Percentiles rank a stretch among this genome's conserved stretches.
These are phyloP conservation scores for Tragulus kanchil DNA, from an alignment of 2,113 vertebrate genomes.

Conservation along the genomic window DNA sequence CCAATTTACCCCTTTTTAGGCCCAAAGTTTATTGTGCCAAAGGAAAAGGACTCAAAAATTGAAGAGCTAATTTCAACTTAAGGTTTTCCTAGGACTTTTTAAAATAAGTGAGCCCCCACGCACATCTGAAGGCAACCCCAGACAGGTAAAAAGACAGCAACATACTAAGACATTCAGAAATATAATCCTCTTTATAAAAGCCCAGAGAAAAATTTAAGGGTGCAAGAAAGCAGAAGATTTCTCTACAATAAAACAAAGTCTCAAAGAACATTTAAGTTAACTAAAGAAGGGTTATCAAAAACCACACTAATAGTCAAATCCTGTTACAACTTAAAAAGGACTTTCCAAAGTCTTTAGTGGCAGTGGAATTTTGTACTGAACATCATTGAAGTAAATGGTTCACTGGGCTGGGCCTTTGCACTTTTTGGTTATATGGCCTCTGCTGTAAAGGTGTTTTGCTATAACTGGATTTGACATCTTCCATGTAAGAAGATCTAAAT, in stretches of 20 bases:
- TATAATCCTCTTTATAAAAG: constrained; percentile 51
- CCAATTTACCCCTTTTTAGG: not conserved
- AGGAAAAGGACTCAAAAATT: constrained; percentile 42
- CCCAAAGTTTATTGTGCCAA: constrained; percentile 50
- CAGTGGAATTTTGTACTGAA: constrained; percentile 84
- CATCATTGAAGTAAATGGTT: constrained; percentile 84
- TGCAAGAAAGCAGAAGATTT: constrained; percentile 64
- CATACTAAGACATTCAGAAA: constrained; percentile 71
- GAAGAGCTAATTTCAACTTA: constrained; percentile 41
- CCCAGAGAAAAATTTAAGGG: constrained; percentile 56
- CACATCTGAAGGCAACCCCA: constrained; percentile 85
- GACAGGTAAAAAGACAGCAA: constrained; percentile 73
- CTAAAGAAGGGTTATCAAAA: constrained; percentile 68
- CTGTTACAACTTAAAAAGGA: constrained; percentile 82
- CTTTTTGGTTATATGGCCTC: constrained; percentile 84
- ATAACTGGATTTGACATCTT: constrained; percentile 85
- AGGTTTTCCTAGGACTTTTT: constrained; percentile 44
- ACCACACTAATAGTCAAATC: constrained; percentile 83
- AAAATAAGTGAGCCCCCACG: constrained; percentile 53
- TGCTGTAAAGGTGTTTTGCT: constrained; percentile 84
- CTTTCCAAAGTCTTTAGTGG: constrained; percentile 83
- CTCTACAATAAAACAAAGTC: constrained; percentile 60
- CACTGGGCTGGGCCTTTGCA: constrained; percentile 83
- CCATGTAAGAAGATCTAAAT: constrained; percentile 84
- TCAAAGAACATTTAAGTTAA: constrained; percentile 64